These are phyloP conservation scores for Chondrilla cf. caribensis DNA, from an alignment of 37 sponge, comb jelly and placozoan species.

Conservation along the genomic window DNA sequence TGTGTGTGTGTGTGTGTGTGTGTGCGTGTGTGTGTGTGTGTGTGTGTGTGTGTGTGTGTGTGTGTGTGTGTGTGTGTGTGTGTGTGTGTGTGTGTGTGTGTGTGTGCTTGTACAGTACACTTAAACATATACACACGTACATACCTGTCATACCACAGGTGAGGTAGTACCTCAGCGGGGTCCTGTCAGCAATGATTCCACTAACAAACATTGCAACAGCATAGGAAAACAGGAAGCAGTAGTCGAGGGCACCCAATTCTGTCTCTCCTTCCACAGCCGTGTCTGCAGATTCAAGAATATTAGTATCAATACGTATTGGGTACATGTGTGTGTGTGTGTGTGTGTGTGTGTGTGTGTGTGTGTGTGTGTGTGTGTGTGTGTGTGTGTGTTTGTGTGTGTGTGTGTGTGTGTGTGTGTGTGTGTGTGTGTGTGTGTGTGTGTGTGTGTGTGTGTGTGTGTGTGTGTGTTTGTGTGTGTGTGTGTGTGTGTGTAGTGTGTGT, in stretches of 20 bases:
- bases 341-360: no score
- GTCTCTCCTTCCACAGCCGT: slow-evolving; percentile 13
- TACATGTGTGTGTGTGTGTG: no score
- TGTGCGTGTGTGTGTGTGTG: neutral
- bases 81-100: neutral
- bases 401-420: no score
- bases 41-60: neutral
- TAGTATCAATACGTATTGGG: no score
- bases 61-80: neutral
- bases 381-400: no score
- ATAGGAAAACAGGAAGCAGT: slow-evolving; percentile 66
- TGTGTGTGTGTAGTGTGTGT: no score
- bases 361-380: no score
- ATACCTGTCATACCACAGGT: slow-evolving; percentile 39
- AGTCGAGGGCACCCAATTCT: slow-evolving; percentile 52
- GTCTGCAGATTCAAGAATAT: no score
- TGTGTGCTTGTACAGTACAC: neutral
- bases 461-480: no score
- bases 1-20: neutral
- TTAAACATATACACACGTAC: neutral
- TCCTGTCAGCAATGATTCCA: slow-evolving; percentile 68
- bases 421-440: no score
- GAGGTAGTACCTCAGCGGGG: slow-evolving; percentile 54
- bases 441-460: no score
- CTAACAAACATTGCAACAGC: slow-evolving; percentile 67